Percentiles rank a stretch among this genome's conserved stretches.
Evolutionary conservation across 2,888 invertebrate genomes (phyloP).

Genomic region (Empis livida): DNA sequence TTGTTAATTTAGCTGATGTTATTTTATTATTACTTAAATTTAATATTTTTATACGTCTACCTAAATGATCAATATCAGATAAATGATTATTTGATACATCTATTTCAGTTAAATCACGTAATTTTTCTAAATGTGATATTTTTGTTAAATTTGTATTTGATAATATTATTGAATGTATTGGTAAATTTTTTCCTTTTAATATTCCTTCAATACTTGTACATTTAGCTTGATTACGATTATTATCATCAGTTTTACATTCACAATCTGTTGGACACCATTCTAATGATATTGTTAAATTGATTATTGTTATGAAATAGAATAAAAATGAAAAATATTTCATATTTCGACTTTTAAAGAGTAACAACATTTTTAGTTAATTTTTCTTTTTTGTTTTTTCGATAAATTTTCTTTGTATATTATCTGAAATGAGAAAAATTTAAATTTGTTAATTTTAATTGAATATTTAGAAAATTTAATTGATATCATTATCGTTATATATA

Average conservation of each 20-base stretch:
- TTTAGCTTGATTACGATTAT: conserved; percentile 27
- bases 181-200: conserved; percentile 17
- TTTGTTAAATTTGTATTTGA: conserved; percentile 49
- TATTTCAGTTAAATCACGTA: conserved; percentile 47
- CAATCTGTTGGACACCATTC: conserved; percentile 27
- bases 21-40: conserved; percentile 50
- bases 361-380: no score
- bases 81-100: conserved; percentile 51
- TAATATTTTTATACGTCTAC: conserved; percentile 45
- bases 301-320: no score
- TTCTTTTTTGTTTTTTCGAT: no score
- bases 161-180: conserved; percentile 43
- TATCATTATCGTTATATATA: no score
- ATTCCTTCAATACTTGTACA: conserved; percentile 28
- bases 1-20: conserved; percentile 38
- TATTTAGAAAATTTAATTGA: no score
- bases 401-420: no score
- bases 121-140: conserved; percentile 41
- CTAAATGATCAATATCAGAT: conserved; percentile 43
- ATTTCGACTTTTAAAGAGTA: no score
- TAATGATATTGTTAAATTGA: not conserved
- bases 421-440: no score
- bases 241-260: conserved; percentile 21
- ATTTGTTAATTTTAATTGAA: no score
- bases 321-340: no score